A percentile compares a stretch with the other conserved stretches of the same genome.
Evolutionary conservation across 92 coral and sea anemone species (phyloP).

Genomic region (Phenganax subtilis): DNA sequence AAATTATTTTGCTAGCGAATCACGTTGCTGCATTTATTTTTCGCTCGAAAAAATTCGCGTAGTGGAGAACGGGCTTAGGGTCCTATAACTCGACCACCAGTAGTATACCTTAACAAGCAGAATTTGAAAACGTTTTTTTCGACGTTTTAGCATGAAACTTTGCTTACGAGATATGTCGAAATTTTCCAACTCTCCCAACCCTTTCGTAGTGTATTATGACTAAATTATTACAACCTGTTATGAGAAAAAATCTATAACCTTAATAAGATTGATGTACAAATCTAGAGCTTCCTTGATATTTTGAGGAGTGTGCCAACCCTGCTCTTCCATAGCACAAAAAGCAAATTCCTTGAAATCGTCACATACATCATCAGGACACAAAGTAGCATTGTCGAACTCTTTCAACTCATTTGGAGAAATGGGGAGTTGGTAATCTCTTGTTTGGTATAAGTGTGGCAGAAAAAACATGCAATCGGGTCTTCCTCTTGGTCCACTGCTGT

Average conservation of each 20-base stretch:
- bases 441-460: neutral
- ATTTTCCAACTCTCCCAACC: no score
- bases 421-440: neutral
- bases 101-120: no score
- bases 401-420: neutral
- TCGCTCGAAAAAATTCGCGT: no score
- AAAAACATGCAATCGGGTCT: slow-evolving; percentile 4
- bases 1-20: no score
- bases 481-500: slow-evolving; percentile 7
- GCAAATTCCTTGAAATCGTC: slow-evolving; percentile 36
- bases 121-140: no score
- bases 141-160: no score
- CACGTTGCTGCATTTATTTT: no score
- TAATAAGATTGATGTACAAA: slow-evolving; percentile 1
- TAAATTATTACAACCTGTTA: neutral
- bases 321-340: neutral
- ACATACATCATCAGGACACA: slow-evolving; percentile 19
- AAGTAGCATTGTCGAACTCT: slow-evolving; percentile 20
- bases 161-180: no score
- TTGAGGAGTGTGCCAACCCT: neutral
- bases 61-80: no score
- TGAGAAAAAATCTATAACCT: slow-evolving; percentile 4
- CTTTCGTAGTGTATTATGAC: no score
- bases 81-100: no score
- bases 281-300: neutral